Evolutionary conservation across 2,797 vertebrate genomes (phyloP).

Genomic region (Peromyscus attwateri): DNA sequence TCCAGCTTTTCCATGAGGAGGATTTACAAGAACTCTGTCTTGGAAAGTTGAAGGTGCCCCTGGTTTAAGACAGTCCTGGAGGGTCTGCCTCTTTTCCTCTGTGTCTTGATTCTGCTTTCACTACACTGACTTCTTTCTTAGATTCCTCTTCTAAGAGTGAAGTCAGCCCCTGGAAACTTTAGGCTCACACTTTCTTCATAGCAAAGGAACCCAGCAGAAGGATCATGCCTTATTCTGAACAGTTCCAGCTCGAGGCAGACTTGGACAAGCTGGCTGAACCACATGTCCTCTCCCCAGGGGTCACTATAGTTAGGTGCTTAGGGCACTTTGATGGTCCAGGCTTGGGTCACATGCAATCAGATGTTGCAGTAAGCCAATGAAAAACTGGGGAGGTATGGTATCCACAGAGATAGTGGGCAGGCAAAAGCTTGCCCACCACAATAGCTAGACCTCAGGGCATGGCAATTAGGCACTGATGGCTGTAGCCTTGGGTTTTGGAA

Average conservation of each 20-base stretch:
- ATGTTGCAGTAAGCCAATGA: neutral
- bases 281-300: neutral
- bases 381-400: neutral
- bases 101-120: neutral
- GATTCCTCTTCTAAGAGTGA: neutral
- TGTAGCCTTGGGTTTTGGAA: slow-evolving; percentile 31
- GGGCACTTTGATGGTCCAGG: neutral
- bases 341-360: neutral
- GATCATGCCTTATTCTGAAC: neutral
- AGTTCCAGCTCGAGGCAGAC: neutral
- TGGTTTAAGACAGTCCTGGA: neutral
- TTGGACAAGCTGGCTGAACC: neutral
- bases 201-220: neutral
- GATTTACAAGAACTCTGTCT: neutral
- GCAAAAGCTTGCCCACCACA: neutral
- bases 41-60: slow-evolving; percentile 9
- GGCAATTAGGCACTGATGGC: neutral
- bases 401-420: neutral
- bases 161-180: neutral
- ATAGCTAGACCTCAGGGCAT: neutral
- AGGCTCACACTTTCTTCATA: neutral
- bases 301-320: neutral
- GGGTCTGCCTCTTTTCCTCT: neutral
- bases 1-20: neutral
- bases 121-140: neutral